Base-by-base conservation (phyloP, 2,797 vertebrate genomes). In the Neoniphon sammara region DNA sequence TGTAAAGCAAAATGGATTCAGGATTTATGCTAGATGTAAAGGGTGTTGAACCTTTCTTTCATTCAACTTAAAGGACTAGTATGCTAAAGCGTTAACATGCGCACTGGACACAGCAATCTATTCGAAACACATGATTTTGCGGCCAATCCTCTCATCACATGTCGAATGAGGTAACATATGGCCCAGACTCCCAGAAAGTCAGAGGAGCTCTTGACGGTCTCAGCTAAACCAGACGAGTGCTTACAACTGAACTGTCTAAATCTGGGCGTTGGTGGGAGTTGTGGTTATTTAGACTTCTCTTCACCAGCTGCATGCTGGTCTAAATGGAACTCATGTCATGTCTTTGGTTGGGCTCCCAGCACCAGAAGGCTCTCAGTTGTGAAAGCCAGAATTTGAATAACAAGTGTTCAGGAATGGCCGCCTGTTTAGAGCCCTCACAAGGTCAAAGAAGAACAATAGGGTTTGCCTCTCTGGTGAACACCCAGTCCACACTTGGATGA, bases 371-470 rank as follows among this genome's bases (percentile, higher is more conserved):
- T 55, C 89, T 82, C 84, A 42, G 68, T 55, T 75, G 75, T 39
- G 73, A 89, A 77, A 89, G 86, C 84, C 84, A 81, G 64, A 88
- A 91, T 92, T 91, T 93, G 88, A 92, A 93, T 92, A 87, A 90
- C 89, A 93, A 93, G 86, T 85, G 84, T 84, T 86, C 52, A 76
- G 84, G 88, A 94, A 88, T 82, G 85, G 46, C 87, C 88, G 91
- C 91, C 89, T 92, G 89, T 92, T 92, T 86, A 62, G 85, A 85
- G 83, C 73, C 84, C 80, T 75, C 68, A 61, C 81, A 87, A 87
- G 89, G 87, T 91, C 90, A 86, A 12, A 0, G 53, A 30, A 8
- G 80, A 88, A 91, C 86, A 92, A 91, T 85, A n/a, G 83, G 66
- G 82, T 27, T 66, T 50, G 74, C 81, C 85, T 68, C 65, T 83